A percentile compares a stretch with the other conserved stretches of the same genome.
Evolutionary conservation across 2,797 vertebrate genomes (phyloP).

Genomic region (Sebastiscus albofasciatus): DNA sequence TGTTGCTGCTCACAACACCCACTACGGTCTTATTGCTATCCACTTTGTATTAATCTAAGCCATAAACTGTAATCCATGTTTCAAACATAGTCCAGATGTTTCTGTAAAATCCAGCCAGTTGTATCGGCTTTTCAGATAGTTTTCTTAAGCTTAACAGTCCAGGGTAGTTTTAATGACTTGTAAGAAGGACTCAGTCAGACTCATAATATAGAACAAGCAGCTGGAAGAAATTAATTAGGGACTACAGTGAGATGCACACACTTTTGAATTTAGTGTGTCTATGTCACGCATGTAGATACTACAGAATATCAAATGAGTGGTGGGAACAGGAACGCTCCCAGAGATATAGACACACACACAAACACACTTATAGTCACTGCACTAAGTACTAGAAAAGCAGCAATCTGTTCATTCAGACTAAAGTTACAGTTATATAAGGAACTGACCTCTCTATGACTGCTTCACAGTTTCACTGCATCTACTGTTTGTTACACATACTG

Average conservation of each 20-base stretch:
- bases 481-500: not conserved
- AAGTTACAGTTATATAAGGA: conserved; percentile 46
- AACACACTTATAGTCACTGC: not conserved
- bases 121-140: not conserved
- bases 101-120: not conserved
- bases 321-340: not conserved
- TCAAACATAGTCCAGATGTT: not conserved
- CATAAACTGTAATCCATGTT: not conserved
- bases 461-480: not conserved
- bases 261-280: not conserved
- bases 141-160: not conserved
- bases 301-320: not conserved
- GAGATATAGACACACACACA: not conserved
- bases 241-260: not conserved
- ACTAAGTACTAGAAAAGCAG: conserved; percentile 16
- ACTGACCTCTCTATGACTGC: not conserved
- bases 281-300: not conserved
- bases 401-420: conserved; percentile 53
- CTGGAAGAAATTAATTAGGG: not conserved
- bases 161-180: not conserved
- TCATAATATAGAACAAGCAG: not conserved
- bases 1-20: not conserved
- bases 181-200: not conserved
- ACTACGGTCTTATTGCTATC: not conserved
- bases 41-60: not conserved